These are phyloP conservation scores for Sycophila texana DNA, from an alignment of 2,888 invertebrate genomes.

Conservation along the genomic window DNA sequence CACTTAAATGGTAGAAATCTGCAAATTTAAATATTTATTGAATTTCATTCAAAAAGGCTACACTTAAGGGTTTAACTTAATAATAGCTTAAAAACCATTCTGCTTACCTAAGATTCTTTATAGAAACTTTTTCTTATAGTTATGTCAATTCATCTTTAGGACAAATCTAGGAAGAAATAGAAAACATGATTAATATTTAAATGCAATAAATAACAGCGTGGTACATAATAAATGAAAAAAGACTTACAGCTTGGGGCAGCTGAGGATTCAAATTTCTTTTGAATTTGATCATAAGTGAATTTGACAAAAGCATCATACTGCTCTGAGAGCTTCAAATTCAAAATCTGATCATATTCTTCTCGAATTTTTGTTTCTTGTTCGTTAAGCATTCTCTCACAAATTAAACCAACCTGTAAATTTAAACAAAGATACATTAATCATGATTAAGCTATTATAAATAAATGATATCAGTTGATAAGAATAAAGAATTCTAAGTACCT, in stretches of 20 bases:
- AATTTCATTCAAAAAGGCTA: slow-evolving; percentile 9
- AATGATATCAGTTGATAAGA: neutral
- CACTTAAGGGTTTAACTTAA: neutral
- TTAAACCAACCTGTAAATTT: slow-evolving; percentile 88
- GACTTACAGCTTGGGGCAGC: slow-evolving; percentile 74
- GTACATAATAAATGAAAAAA: slow-evolving; percentile 2
- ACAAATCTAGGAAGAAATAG: slow-evolving; percentile 69
- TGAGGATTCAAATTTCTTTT: slow-evolving; percentile 77
- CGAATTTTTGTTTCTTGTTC: slow-evolving; percentile 96
- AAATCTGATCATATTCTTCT: slow-evolving; percentile 95
- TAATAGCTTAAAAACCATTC: neutral
- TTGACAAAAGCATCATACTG: slow-evolving; percentile 99
- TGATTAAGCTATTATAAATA: slow-evolving; percentile 26
- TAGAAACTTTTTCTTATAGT: slow-evolving; percentile 69
- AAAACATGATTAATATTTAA: neutral
- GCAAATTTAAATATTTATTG: slow-evolving; percentile 57
- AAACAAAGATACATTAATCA: slow-evolving; percentile 44
- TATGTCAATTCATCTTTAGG: slow-evolving; percentile 70
- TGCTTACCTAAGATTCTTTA: slow-evolving; percentile 71
- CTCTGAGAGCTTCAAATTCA: slow-evolving; percentile 95
- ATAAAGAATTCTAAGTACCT: slow-evolving; percentile 78
- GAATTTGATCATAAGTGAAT: slow-evolving; percentile 98
- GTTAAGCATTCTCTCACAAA: slow-evolving; percentile 97
- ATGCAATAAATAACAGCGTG: slow-evolving; percentile 11
- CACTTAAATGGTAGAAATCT: slow-evolving; percentile 72